Base-by-base conservation (phyloP, 2,797 vertebrate species). In the Huso huso region DNA sequence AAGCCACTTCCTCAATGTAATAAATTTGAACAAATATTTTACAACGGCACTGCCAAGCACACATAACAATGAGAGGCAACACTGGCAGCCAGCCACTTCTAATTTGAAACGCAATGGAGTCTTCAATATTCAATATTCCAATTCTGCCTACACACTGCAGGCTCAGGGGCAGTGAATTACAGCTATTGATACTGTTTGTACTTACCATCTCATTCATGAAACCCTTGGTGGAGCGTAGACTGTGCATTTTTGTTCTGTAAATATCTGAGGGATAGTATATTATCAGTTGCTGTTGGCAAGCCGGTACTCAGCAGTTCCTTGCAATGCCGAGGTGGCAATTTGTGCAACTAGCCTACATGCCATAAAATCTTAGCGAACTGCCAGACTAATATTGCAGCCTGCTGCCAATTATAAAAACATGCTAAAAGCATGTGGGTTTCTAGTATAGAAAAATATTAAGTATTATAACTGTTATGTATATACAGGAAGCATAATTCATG, bases 391-490 rank as follows among this genome's bases (percentile, higher is more conserved):
- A 51, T 13, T 77, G 81, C 68, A 70, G 75, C 72, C 70, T 76
- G 72, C 69, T 78, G 81, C 84, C 85, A 86, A 84, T 84, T 82
- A 82, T 84, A 85, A 75, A 37, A 37, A 37, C 23, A 37, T 37
- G 23, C 23, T 37, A 37, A 37, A 37, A 37, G 23, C 23, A 37
- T 37, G 2, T 37, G 23, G 23, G 23, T 37, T 37, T 37, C 23
- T 37, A 37, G 23, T 37, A 37, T 37, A 37, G 23, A 37, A 37
- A 37, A 37, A 37, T 37, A 37, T 2, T 2, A 37, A 37, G 23
- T 37, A 37, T 37, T 37, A 37, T 37, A 37, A 37, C 23, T 18
- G 15, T 37, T 37, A 37, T 37, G 23, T 37, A 37, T 37, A 37
- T 37, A 37, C 23, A 37, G 23, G 23, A 37, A 37, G 4, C 4